Evolutionary conservation across 2,888 invertebrate species (phyloP).

Genomic region (Drosophila kanekoi): DNA sequence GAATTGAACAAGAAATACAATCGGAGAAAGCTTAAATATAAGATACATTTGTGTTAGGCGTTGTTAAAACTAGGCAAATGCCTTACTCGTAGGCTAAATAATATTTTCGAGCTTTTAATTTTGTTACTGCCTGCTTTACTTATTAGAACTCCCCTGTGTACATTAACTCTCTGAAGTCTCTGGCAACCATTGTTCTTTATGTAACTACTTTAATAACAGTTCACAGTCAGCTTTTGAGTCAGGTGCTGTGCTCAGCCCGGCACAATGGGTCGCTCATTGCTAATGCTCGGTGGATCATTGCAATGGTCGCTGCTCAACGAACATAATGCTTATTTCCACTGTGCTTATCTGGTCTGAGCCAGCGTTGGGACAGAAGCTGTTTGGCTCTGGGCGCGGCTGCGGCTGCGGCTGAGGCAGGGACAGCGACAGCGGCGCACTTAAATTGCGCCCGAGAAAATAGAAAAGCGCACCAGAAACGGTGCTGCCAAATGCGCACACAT

Average conservation of each 20-base stretch:
- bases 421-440: slow-evolving; percentile 54
- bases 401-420: slow-evolving; percentile 7
- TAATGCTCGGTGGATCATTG: slow-evolving; percentile 62
- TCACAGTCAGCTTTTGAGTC: background rate
- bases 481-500: slow-evolving; percentile 65
- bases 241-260: background rate
- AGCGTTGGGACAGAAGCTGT: slow-evolving; percentile 32
- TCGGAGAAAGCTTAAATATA: background rate
- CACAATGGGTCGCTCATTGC: slow-evolving; percentile 40
- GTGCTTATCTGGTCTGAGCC: slow-evolving; percentile 69
- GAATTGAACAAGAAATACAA: background rate
- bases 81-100: too few species aligned
- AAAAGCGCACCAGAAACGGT: slow-evolving; percentile 61
- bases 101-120: too few species aligned
- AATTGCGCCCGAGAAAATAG: slow-evolving; percentile 68
- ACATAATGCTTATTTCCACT: slow-evolving; percentile 76
- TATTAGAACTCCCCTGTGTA: too few species aligned
- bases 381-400: slow-evolving; percentile 15
- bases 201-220: slow-evolving; percentile 12
- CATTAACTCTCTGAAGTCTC: too few species aligned
- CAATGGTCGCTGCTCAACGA: slow-evolving; percentile 46
- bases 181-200: background rate
- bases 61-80: too few species aligned
- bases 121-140: too few species aligned
- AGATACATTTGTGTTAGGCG: too few species aligned